Conservation (phyloP, 2,888 invertebrate species). For the Chouioia cunea region DNA sequence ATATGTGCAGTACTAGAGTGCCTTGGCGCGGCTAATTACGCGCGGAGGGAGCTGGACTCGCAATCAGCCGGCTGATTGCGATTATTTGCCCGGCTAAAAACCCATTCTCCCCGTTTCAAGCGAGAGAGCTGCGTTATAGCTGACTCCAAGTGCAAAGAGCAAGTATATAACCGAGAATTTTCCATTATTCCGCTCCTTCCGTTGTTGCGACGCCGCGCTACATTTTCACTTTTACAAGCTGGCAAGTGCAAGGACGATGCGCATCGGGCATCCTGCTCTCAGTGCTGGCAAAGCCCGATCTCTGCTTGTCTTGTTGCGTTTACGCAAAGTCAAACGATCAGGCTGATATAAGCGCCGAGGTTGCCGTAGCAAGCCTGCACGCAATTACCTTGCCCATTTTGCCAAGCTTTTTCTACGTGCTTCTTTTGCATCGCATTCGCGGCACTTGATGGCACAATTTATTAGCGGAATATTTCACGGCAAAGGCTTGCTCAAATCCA, state of each 20-base stretch:
- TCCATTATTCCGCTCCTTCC: constrained; percentile 5
- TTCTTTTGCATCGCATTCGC: neutral
- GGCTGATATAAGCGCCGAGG: too few species aligned
- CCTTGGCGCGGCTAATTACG: constrained; percentile 48
- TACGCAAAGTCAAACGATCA: too few species aligned
- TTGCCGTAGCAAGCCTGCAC: too few species aligned
- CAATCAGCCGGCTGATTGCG: constrained; percentile 41
- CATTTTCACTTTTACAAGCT: constrained; percentile 36
- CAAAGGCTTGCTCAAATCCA: neutral
- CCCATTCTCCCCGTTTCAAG: neutral
- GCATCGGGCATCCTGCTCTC: too few species aligned
- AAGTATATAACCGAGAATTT: neutral
- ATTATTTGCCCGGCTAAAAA: constrained; percentile 13
- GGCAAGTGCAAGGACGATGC: too few species aligned
- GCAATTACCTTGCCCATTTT: neutral
- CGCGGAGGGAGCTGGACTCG: neutral
- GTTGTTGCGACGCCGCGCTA: neutral
- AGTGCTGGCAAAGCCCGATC: constrained; percentile 15
- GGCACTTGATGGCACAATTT: constrained; percentile 21
- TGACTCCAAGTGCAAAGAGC: neutral
- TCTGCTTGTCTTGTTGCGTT: too few species aligned
- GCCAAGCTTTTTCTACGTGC: neutral
- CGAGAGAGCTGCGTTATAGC: neutral
- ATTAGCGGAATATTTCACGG: constrained; percentile 4
- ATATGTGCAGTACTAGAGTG: constrained; percentile 60